These are phyloP conservation scores for Paramormyrops kingsleyae DNA, from an alignment of 2,113 vertebrate species.

Conservation along the genomic window DNA sequence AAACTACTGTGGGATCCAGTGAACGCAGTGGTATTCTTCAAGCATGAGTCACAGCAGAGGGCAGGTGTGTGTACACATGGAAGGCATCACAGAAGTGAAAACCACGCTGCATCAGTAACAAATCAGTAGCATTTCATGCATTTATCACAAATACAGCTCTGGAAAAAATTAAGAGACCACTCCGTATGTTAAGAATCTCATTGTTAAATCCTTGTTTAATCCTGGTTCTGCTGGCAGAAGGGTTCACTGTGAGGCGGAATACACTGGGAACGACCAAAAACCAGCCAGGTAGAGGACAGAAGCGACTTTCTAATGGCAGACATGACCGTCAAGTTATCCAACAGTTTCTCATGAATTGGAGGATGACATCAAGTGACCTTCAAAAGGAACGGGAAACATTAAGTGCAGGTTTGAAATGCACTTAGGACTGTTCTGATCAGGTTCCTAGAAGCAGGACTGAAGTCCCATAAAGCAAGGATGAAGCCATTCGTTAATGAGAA, in stretches of 20 bases:
- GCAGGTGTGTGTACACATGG: neutral
- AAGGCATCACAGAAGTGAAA: neutral
- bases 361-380: neutral
- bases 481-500: neutral
- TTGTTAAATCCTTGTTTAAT: neutral
- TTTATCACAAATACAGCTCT: neutral
- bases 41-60: neutral
- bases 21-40: neutral
- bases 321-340: neutral
- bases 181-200: neutral
- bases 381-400: neutral
- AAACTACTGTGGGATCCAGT: slow-evolving; percentile 9
- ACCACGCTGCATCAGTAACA: neutral
- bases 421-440: neutral
- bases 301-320: neutral
- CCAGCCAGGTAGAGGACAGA: neutral
- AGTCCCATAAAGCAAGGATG: neutral
- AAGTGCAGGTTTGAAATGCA: neutral
- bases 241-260: neutral
- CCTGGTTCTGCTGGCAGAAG: neutral
- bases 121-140: neutral
- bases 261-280: neutral
- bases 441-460: neutral
- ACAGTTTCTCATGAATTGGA: neutral
- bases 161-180: neutral